Base-by-base conservation (phyloP, 2,888 invertebrate species). In the Eumacrocentrus americanus region DNA sequence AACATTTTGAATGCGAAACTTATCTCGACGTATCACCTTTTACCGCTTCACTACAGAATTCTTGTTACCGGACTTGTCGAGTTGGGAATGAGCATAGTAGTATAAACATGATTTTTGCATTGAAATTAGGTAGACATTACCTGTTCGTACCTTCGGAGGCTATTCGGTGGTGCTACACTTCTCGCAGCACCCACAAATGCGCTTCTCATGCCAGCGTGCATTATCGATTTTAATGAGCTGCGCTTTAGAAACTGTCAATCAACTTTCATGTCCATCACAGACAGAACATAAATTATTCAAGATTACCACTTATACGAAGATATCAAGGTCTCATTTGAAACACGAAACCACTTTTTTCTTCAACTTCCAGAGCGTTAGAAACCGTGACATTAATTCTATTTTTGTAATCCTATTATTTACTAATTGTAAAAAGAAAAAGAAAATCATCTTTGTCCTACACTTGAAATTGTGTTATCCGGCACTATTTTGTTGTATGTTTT, bases 191-290 rank as follows among this genome's bases (percentile, higher is more conserved):
- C 72, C 61, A 75, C 65, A 64, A 77, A 70, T 56, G 77, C 68
- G 58, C 78, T 75, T 65, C 78, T 75, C 68, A 77, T 73, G 64
- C 77, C 76, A 62, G 75, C 74, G 54, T 78, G 77, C 78, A 78
- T 78, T 54, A 55, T 63, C 16, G 44, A 61, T 61, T 38, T 23
- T 53, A 44, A 64, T 63, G 58, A 55, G 54, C 16, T 12, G 9
- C 22, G 40, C 23, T 29, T 12, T 58, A 40, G 22, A 51, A 40
- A 25, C 9, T 42, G 54, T 59, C 40, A 7, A 29, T 40, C 29
- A 29, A 34, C 2, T 22, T 29, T 18, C 35, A 40, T 63, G 18
- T 54, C 20, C 58, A 53, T 23, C 20, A 18, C 9, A n/a, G 18
- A 12, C 37, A 18, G 16, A 58, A 46, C 29, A 35, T 58, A 42